Evolutionary conservation across 2,888 invertebrate species (phyloP).

Genomic region (Dryocosmus kuriphilus): DNA sequence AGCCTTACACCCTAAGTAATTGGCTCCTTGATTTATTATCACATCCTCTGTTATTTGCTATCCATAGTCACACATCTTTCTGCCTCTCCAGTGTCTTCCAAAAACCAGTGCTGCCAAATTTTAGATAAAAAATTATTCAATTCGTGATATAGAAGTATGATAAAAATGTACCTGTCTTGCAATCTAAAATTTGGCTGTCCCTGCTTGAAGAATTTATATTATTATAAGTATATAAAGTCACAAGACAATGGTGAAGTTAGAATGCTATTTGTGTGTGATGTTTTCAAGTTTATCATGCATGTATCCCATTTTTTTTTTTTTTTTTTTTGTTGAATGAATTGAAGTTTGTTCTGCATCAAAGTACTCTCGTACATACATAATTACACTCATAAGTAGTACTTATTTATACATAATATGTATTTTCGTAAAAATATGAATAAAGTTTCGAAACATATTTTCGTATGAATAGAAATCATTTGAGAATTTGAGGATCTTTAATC

Average conservation of each 20-base stretch:
- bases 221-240: not conserved
- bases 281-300: conserved; percentile 10
- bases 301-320: conserved; percentile 23
- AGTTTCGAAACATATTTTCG: conserved; percentile 52
- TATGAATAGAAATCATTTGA: conserved; percentile 42
- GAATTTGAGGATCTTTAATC: not conserved
- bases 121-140: conserved; percentile 27
- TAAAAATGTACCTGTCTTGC: conserved; percentile 29
- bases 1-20: conserved; percentile 10
- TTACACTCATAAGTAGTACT: conserved; percentile 64
- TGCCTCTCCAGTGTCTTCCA: conserved; percentile 20
- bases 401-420: conserved; percentile 67
- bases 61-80: conserved; percentile 8
- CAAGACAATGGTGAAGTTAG: conserved; percentile 13
- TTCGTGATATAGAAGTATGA: conserved; percentile 30
- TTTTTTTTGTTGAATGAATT: conserved; percentile 28
- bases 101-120: conserved; percentile 5
- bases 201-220: not conserved
- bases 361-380: conserved; percentile 18
- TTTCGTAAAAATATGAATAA: conserved; percentile 74
- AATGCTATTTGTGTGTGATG: conserved; percentile 25
- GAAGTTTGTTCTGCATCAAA: conserved; percentile 23
- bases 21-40: conserved; percentile 14
- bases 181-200: conserved; percentile 19
- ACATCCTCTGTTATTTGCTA: conserved; percentile 11